Percentiles rank a stretch among this genome's conserved stretches.
These are phyloP conservation scores for Eurytoma adleriae DNA, from an alignment of 2,888 invertebrate species.

Conservation along the genomic window DNA sequence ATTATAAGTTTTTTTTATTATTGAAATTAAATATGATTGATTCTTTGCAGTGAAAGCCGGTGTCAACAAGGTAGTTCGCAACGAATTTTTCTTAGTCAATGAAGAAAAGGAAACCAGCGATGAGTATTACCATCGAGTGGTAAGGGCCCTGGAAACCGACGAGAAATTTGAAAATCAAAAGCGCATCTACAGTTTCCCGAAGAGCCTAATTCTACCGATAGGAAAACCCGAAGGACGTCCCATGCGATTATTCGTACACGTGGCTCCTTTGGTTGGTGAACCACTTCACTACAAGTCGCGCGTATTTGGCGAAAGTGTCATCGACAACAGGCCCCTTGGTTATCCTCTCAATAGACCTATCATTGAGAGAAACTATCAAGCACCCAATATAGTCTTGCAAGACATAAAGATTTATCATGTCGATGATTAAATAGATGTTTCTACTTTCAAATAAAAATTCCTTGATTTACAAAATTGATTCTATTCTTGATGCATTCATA, in stretches of 20 bases:
- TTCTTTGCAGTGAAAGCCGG: neutral
- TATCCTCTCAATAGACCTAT: slow-evolving; percentile 82
- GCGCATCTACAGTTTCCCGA: slow-evolving; percentile 82
- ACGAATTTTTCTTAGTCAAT: slow-evolving; percentile 78
- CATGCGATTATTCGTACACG: slow-evolving; percentile 81
- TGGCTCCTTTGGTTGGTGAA: slow-evolving; percentile 78
- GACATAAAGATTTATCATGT: no score
- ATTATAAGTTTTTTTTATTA: no score
- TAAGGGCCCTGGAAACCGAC: slow-evolving; percentile 52
- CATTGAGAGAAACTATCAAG: no score
- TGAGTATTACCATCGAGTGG: slow-evolving; percentile 59
- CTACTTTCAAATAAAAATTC: no score
- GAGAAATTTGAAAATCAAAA: slow-evolving; percentile 74
- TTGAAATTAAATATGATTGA: no score
- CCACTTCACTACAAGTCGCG: slow-evolving; percentile 76
- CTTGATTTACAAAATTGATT: no score
- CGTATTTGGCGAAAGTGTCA: slow-evolving; percentile 70
- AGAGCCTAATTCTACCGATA: slow-evolving; percentile 84
- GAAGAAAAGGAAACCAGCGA: slow-evolving; percentile 77
- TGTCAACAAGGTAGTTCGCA: slow-evolving; percentile 81
- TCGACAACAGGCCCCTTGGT: slow-evolving; percentile 83
- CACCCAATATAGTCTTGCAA: no score
- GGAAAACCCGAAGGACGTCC: slow-evolving; percentile 83
- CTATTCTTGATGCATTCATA: no score
- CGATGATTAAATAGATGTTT: no score